Evolutionary conservation across 1,140 invertebrate species (phyloP), one percentile per base, ranked within the genome.

Genomic region (Drosophila erecta): DNA sequence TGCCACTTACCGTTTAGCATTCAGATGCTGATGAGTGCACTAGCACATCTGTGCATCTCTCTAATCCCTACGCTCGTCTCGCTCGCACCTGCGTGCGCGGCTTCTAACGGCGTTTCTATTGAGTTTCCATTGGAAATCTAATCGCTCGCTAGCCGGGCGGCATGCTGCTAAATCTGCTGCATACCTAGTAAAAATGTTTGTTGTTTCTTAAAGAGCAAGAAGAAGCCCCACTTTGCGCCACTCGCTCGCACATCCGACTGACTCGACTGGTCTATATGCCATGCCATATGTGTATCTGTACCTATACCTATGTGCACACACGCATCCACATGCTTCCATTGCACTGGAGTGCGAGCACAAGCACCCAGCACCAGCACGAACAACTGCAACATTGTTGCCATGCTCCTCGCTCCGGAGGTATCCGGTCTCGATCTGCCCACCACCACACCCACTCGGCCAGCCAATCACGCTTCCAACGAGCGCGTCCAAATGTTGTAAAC

Each of bases 121-220:
- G 86, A 79, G 75, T 90, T 90, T 90, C 78, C 86, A 80, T 79
- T 79, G 86, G 79, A 90, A 90, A 90, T 90, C 86, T 90, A 90
- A 90, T 90, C 81, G 79, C 60, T 64, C 60, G 53, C 53, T 62
- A 27, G 62, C 64, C 49, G 17, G 24, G 51, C 54, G 64, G 67
- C 69, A 77, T 71, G 84, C 79, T 89, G 85, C 86, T 90, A 83
- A 75, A 79, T 76, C 76, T 90, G 69, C 86, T 90, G 86, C 65
- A 81, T 69, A 87, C 86, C 86, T 90, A 87, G 86, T 90, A 90
- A 73, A 90, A 90, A 90, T 90, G 86, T 90, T 90, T 90, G 86
- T 90, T 90, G 87, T 85, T 81, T 90, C 81, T 90, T 90, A 90
- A 90, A 90, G 86, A 90, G 78, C 78, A 90, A 90, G 84, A 89